Evolutionary conservation across 2,113 vertebrate genomes (phyloP).

Genomic region (Podarcis cretensis): DNA sequence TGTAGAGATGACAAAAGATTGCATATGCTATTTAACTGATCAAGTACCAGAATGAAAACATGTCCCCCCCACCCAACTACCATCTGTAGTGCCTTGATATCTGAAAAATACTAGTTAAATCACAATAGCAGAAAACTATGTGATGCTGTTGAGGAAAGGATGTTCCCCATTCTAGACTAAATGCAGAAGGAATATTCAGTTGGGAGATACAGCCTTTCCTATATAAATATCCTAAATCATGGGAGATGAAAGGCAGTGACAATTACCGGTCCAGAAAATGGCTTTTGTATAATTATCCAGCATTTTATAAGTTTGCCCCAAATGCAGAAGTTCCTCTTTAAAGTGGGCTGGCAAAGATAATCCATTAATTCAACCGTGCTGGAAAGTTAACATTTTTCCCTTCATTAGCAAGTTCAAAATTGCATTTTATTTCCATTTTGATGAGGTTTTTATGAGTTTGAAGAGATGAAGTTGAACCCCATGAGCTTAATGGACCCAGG

Average conservation of each 20-base stretch:
- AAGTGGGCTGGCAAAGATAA: slow-evolving; percentile 63
- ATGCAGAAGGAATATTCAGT: slow-evolving; percentile 56
- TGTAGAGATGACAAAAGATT: neutral
- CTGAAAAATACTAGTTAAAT: slow-evolving; percentile 28
- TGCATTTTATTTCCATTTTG: slow-evolving; percentile 83
- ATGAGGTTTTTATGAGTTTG: slow-evolving; percentile 82
- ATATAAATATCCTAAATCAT: slow-evolving; percentile 47
- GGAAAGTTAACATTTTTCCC: slow-evolving; percentile 68
- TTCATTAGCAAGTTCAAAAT: slow-evolving; percentile 79
- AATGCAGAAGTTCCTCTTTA: slow-evolving; percentile 56
- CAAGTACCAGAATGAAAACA: neutral
- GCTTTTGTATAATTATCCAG: slow-evolving; percentile 53
- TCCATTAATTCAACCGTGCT: slow-evolving; percentile 73
- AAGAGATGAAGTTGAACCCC: slow-evolving; percentile 75
- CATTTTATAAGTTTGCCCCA: slow-evolving; percentile 58
- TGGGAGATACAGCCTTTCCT: slow-evolving; percentile 37
- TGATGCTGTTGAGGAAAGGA: neutral
- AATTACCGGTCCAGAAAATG: slow-evolving; percentile 44
- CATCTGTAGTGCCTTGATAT: neutral
- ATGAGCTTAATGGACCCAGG: slow-evolving; percentile 77
- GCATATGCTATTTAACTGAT: neutral
- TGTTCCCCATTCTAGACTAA: slow-evolving; percentile 44
- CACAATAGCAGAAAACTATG: slow-evolving; percentile 25
- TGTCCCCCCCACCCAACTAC: neutral
- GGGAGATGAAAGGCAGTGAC: slow-evolving; percentile 42